phyloP scores from a whole-genome alignment of 1,140 invertebrate genomes.

The Pantala flavescens region DNA sequence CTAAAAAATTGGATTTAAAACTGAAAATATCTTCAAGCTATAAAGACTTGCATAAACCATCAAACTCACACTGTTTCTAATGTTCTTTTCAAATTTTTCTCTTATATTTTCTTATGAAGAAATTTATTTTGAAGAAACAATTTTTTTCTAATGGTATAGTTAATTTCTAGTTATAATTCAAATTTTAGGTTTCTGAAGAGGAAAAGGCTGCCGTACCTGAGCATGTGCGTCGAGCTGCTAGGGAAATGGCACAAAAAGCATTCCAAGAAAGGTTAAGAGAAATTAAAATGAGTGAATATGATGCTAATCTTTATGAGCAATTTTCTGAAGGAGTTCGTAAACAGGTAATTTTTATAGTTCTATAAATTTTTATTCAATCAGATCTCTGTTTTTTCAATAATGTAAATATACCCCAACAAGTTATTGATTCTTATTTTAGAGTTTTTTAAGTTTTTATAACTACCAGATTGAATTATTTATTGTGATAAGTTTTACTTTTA shows the following conservation, averaged over 20 bases:
- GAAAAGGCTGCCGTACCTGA: conserved; percentile 87
- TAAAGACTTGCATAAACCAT: too few relatives aligned
- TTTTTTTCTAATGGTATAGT: too few relatives aligned
- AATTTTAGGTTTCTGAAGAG: conserved; percentile 60
- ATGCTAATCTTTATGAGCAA: conserved; percentile 76
- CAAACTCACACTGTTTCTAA: too few relatives aligned
- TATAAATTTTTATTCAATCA: not conserved
- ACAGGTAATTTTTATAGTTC: conserved; percentile 46
- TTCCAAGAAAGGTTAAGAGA: conserved; percentile 81
- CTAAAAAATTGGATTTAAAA: too few relatives aligned
- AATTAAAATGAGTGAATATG: conserved; percentile 91
- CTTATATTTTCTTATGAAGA: too few relatives aligned
- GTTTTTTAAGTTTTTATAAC: not conserved
- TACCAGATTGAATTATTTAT: too few relatives aligned
- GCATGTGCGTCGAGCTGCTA: conserved; percentile 74
- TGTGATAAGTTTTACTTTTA: too few relatives aligned
- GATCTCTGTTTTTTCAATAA: not conserved
- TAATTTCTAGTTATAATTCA: too few relatives aligned
- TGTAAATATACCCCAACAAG: not conserved
- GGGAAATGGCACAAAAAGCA: conserved; percentile 84
- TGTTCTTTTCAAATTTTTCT: too few relatives aligned
- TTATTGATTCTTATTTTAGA: not conserved
- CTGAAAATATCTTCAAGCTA: too few relatives aligned
- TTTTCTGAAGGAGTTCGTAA: conserved; percentile 66
- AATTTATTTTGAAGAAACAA: too few relatives aligned